phyloP scores from a whole-genome alignment of 2,113 vertebrate species.

The Struthidea cinerea region DNA sequence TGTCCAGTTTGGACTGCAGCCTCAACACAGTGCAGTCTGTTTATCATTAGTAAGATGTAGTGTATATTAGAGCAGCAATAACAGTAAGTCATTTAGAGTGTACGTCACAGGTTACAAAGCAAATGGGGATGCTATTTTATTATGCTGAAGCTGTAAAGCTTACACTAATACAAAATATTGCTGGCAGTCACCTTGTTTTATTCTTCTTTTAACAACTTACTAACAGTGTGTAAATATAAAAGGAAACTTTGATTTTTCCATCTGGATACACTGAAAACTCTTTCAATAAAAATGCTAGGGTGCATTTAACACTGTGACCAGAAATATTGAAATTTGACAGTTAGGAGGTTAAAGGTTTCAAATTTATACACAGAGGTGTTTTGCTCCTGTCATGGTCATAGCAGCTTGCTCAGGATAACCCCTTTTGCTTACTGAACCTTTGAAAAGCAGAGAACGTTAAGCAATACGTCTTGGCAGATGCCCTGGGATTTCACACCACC shows the following conservation, averaged over 20 bases:
- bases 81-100: conserved; percentile 4
- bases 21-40: background rate
- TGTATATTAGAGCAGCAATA: background rate
- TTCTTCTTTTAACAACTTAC: conserved; percentile 69
- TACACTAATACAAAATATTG: conserved; percentile 58
- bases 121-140: conserved; percentile 47
- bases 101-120: conserved; percentile 30
- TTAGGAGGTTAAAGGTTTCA: conserved; percentile 73
- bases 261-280: conserved; percentile 55
- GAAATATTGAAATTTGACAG: conserved; percentile 80
- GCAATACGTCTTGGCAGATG: conserved; percentile 66
- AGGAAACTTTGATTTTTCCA: conserved; percentile 74
- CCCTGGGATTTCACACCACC: conserved; percentile 54
- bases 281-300: conserved; percentile 63
- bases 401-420: conserved; percentile 68
- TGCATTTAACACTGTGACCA: conserved; percentile 75
- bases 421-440: conserved; percentile 76
- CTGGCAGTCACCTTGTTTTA: conserved; percentile 60
- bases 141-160: conserved; percentile 56
- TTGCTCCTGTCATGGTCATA: conserved; percentile 67
- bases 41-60: conserved; percentile 37
- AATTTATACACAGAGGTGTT: conserved; percentile 76
- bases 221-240: conserved; percentile 68
- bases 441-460: conserved; percentile 72
- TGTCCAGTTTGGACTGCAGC: background rate